Conservation (phyloP, 1,140 invertebrate genomes). For the Papilio xuthus region DNA sequence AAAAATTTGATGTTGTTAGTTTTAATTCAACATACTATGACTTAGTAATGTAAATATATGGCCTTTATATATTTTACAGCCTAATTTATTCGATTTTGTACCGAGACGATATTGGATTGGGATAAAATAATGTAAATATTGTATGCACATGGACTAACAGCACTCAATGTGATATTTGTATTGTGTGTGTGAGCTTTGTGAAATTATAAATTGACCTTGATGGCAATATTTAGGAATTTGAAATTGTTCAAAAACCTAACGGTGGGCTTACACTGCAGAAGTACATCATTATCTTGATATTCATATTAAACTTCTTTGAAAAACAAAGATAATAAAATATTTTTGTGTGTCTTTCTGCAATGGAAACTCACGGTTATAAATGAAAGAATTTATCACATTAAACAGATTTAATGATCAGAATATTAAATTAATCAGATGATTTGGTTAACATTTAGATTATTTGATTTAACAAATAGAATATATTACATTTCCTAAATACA, state of each 20-base stretch:
- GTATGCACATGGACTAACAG: constrained; percentile 16
- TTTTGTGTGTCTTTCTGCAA: too few relatives aligned
- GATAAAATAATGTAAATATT: constrained; percentile 35
- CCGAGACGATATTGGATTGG: constrained; percentile 26
- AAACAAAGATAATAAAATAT: too few relatives aligned
- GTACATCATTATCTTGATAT: too few relatives aligned
- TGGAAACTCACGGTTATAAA: too few relatives aligned
- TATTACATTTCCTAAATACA: background rate
- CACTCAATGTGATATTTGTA: constrained; percentile 9
- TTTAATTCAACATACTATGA: background rate
- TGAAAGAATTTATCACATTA: too few relatives aligned
- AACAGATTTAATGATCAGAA: too few relatives aligned
- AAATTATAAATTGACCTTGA: background rate
- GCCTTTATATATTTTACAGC: constrained; percentile 35
- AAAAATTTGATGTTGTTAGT: background rate
- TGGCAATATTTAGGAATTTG: background rate
- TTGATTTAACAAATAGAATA: background rate
- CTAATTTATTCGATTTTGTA: constrained; percentile 36
- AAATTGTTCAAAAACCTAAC: background rate
- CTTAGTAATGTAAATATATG: constrained; percentile 33
- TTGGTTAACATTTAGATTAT: background rate
- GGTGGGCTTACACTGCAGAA: too few relatives aligned
- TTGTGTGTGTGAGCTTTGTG: background rate
- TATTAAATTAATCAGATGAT: background rate
- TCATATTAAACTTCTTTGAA: too few relatives aligned